Percentiles rank a stretch among this genome's conserved stretches.
Evolutionary conservation across 2,888 invertebrate species (phyloP).

Genomic region (Acrobasis consociella): DNA sequence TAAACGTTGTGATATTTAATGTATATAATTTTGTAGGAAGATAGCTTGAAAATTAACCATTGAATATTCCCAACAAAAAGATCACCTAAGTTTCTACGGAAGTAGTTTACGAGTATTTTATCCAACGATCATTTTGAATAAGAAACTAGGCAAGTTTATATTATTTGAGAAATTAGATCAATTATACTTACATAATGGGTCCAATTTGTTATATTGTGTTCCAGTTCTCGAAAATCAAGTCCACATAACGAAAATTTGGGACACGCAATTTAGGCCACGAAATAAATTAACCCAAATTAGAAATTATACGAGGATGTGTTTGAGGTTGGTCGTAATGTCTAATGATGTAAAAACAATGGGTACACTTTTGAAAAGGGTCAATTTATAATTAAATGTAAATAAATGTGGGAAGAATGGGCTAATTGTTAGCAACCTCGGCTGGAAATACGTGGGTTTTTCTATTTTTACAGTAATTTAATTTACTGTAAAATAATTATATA

Average conservation of each 20-base stretch:
- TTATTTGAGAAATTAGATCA: too few relatives aligned
- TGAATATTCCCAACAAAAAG: too few relatives aligned
- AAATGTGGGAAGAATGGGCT: neutral
- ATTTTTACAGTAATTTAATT: too few relatives aligned
- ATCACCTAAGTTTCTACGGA: too few relatives aligned
- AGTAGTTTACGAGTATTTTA: too few relatives aligned
- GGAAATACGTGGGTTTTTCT: neutral
- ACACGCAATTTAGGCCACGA: neutral
- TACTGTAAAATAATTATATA: too few relatives aligned
- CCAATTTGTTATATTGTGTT: neutral
- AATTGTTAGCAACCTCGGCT: neutral
- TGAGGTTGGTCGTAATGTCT: neutral
- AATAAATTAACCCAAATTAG: neutral
- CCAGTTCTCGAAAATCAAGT: neutral
- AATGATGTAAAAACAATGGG: conserved; percentile 11
- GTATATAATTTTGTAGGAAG: too few relatives aligned
- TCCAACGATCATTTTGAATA: too few relatives aligned
- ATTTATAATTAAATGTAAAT: neutral
- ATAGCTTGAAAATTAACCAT: too few relatives aligned
- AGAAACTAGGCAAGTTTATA: too few relatives aligned
- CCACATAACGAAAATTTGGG: neutral
- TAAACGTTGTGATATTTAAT: too few relatives aligned
- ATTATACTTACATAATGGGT: neutral
- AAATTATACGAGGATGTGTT: neutral
- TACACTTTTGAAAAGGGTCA: conserved; percentile 6